Evolutionary conservation across 2,113 vertebrate genomes (phyloP).

Genomic region (Hylia prasina): DNA sequence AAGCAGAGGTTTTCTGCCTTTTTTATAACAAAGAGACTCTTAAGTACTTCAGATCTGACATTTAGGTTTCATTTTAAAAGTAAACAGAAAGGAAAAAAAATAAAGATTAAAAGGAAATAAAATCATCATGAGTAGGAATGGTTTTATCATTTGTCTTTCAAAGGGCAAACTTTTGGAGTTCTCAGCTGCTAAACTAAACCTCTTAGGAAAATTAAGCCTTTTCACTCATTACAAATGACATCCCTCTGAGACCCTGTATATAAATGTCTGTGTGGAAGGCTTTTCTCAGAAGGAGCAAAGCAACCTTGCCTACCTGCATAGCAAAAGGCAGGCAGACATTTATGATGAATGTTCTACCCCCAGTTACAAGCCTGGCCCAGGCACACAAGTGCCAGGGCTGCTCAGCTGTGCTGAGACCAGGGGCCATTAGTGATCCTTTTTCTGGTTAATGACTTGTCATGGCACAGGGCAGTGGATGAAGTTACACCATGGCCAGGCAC

Average conservation of each 20-base stretch:
- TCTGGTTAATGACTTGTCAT: not conserved
- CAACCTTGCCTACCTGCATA: not conserved
- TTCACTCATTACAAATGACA: not conserved
- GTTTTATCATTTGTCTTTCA: conserved; percentile 25
- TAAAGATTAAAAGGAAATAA: not conserved
- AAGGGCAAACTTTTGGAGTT: not conserved
- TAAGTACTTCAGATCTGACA: not conserved
- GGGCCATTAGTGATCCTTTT: not conserved
- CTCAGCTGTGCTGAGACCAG: not conserved
- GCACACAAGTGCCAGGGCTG: not conserved
- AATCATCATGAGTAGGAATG: not conserved
- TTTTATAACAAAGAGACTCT: not conserved
- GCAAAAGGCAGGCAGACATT: not conserved
- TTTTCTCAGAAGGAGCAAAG: not conserved
- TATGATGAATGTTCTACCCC: not conserved
- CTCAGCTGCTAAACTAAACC: not conserved
- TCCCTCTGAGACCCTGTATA: not conserved
- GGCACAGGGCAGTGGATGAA: not conserved
- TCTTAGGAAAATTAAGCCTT: not conserved
- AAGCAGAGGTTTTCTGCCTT: not conserved
- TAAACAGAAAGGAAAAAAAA: not conserved
- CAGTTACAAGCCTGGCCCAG: not conserved
- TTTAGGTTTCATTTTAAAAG: not conserved
- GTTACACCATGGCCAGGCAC: not conserved
- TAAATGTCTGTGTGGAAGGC: not conserved